Evolutionary conservation across 1,140 invertebrate species (phyloP).

Genomic region (Cheumatopsyche charites): DNA sequence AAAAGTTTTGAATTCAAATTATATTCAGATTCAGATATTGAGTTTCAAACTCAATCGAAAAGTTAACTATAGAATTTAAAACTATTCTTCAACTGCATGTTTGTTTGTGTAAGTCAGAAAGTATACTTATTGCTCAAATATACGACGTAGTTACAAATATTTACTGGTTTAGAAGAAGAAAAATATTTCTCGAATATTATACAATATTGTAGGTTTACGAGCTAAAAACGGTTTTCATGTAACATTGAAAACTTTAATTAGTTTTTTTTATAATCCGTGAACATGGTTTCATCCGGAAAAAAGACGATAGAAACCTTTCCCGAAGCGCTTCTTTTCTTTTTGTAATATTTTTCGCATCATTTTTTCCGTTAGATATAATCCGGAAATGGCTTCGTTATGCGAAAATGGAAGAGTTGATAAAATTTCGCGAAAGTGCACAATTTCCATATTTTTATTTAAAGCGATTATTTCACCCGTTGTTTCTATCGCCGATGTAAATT

Average conservation of each 20-base stretch:
- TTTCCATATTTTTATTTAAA: slow-evolving; percentile 26
- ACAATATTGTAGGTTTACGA: too few species aligned
- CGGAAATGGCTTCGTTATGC: too few species aligned
- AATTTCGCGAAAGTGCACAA: slow-evolving; percentile 16
- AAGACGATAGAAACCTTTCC: neutral
- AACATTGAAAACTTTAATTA: neutral
- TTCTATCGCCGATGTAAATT: slow-evolving; percentile 15
- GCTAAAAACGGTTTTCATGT: neutral
- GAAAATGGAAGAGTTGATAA: slow-evolving; percentile 10
- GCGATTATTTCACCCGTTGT: slow-evolving; percentile 27
- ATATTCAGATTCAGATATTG: too few species aligned
- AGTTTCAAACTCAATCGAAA: too few species aligned
- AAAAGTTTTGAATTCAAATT: too few species aligned
- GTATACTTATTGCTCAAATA: too few species aligned
- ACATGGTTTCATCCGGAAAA: neutral
- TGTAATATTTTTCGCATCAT: neutral
- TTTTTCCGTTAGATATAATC: neutral
- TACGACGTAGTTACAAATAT: too few species aligned
- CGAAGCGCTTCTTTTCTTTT: too few species aligned
- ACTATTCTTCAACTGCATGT: too few species aligned
- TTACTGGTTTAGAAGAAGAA: too few species aligned
- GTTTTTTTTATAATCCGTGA: slow-evolving; percentile 13
- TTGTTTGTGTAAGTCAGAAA: too few species aligned
- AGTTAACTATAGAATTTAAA: too few species aligned
- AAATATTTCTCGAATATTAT: neutral